Evolutionary conservation across 2,113 vertebrate species (phyloP).

Genomic region (Scalopus aquaticus): DNA sequence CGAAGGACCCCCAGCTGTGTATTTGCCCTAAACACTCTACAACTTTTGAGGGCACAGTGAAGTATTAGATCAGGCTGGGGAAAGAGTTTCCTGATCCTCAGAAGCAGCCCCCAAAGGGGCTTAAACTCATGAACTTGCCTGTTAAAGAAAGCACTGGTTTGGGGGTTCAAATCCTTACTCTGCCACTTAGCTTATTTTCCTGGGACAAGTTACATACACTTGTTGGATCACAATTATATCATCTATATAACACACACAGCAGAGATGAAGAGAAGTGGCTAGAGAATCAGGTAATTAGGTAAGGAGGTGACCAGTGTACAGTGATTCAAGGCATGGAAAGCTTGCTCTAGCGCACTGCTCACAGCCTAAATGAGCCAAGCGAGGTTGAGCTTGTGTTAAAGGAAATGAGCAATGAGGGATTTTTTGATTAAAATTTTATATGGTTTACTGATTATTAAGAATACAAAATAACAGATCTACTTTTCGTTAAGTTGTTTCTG

Average conservation of each 20-base stretch:
- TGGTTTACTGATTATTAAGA: background rate
- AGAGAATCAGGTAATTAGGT: rapidly evolving
- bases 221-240: background rate
- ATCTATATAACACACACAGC: background rate
- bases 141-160: background rate
- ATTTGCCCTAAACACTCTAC: background rate
- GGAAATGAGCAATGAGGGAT: background rate
- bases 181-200: background rate
- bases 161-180: background rate
- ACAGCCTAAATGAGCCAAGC: background rate
- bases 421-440: background rate
- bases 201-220: background rate
- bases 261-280: rapidly evolving
- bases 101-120: background rate
- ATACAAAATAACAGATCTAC: background rate
- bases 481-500: background rate
- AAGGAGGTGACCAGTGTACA: no score
- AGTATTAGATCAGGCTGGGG: background rate
- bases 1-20: background rate
- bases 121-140: background rate
- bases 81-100: background rate
- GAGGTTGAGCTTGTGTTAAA: background rate
- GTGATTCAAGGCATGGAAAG: background rate
- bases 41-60: background rate
- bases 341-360: background rate